Conservation (phyloP, 2,888 invertebrate genomes). For the Biston betularia region DNA sequence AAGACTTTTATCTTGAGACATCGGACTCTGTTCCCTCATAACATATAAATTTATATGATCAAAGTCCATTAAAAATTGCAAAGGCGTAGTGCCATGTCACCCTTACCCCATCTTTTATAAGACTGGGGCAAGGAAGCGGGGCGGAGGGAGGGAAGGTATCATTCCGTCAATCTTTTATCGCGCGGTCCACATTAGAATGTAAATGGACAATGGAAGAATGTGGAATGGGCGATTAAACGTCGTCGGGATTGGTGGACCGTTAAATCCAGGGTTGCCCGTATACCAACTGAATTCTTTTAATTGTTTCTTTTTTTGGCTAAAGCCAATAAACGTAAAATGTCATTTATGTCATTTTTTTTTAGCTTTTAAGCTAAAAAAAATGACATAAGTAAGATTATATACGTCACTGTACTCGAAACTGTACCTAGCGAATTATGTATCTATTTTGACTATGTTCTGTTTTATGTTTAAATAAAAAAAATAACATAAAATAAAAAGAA, state of each 20-base stretch:
- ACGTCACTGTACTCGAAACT: too few relatives aligned
- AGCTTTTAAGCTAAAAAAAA: too few relatives aligned
- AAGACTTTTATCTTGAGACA: too few relatives aligned
- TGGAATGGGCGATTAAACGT: constrained; percentile 39
- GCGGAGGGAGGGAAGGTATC: constrained; percentile 12
- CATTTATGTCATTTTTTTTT: too few relatives aligned
- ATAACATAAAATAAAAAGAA: too few relatives aligned
- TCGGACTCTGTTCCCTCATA: too few relatives aligned
- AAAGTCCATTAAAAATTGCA: background rate
- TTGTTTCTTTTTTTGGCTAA: background rate
- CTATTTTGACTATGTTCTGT: too few relatives aligned
- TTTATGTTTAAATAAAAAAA: too few relatives aligned
- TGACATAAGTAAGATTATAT: too few relatives aligned
- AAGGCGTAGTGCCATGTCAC: background rate
- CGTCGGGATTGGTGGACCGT: constrained; percentile 35
- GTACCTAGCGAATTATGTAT: too few relatives aligned
- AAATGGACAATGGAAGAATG: constrained; percentile 46
- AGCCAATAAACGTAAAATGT: too few relatives aligned
- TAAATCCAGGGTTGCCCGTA: constrained; percentile 28
- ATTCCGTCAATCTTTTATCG: constrained; percentile 43
- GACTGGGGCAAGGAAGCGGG: background rate
- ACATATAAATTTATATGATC: background rate
- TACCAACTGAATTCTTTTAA: background rate
- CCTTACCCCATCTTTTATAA: background rate
- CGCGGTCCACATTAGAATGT: constrained; percentile 39